These are phyloP conservation scores for Phyllotis vaccarum DNA, from an alignment of 2,797 vertebrate genomes.

Conservation along the genomic window DNA sequence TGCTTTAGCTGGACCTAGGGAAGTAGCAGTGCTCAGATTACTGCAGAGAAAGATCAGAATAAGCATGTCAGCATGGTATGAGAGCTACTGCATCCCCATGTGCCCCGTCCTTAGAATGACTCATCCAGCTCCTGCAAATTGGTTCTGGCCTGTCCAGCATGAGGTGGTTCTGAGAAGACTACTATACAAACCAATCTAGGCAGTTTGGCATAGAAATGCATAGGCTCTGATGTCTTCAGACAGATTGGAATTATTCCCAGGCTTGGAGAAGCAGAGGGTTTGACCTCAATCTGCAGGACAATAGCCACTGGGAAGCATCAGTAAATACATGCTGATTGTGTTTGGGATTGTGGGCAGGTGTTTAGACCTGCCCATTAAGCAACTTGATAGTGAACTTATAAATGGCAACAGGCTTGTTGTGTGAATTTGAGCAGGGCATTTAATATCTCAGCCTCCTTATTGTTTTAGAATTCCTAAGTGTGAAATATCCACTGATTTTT, in stretches of 20 bases:
- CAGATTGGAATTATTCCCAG: not conserved
- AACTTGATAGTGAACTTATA: not conserved
- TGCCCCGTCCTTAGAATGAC: rapidly evolving
- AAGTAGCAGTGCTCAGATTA: not conserved
- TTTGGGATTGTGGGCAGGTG: not conserved
- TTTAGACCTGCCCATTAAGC: not conserved
- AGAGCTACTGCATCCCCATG: not conserved
- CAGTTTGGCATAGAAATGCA: no score
- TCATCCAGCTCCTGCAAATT: no score
- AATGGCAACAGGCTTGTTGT: not conserved
- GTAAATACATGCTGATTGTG: not conserved
- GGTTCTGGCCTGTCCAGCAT: not conserved
- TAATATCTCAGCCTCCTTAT: not conserved
- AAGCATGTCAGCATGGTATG: no score
- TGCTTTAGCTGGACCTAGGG: no score
- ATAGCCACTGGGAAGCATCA: not conserved
- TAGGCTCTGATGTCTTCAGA: not conserved
- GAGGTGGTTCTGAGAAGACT: not conserved
- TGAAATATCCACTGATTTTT: not conserved
- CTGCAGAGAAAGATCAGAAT: not conserved
- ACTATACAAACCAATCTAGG: not conserved
- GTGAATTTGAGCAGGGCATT: not conserved
- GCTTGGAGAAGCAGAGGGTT: not conserved
- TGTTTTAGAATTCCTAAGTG: not conserved
- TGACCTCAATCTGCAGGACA: not conserved